These are phyloP conservation scores for Atherinosoma microstoma DNA, from an alignment of 2,797 vertebrate species.

Conservation along the genomic window DNA sequence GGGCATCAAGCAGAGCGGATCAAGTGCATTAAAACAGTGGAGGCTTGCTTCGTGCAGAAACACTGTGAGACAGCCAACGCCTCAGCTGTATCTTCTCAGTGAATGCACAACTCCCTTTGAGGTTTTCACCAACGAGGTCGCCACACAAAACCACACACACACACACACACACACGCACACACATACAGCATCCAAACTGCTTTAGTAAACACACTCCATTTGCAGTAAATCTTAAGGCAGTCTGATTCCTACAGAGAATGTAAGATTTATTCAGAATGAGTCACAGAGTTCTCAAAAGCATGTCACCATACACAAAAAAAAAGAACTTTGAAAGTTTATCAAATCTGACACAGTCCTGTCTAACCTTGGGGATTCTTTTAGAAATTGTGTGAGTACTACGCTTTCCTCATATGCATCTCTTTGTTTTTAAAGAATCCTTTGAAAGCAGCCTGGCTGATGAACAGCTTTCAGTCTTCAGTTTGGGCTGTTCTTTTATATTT, in stretches of 20 bases:
- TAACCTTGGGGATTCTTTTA: constrained; percentile 32
- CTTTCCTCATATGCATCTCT: constrained; percentile 34
- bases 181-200: constrained; percentile 31
- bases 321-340: constrained; percentile 19
- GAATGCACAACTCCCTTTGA: constrained; percentile 65
- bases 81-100: constrained; percentile 69
- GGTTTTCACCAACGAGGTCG: constrained; percentile 68
- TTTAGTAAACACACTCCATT: constrained; percentile 33
- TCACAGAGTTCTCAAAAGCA: constrained; percentile 30
- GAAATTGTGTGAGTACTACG: neutral
- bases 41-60: constrained; percentile 57
- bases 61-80: constrained; percentile 46
- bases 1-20: constrained; percentile 50
- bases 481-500: constrained; percentile 32
- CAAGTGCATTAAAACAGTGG: constrained; percentile 44
- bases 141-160: constrained; percentile 12
- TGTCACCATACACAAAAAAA: constrained; percentile 6
- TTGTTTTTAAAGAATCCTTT: constrained; percentile 38
- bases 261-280: constrained; percentile 31
- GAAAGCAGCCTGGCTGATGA: constrained; percentile 33
- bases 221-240: constrained; percentile 35
- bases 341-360: constrained; percentile 21
- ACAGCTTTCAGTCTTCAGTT: constrained; percentile 24
- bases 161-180: constrained; percentile 28
- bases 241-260: constrained; percentile 34